Conservation (phyloP, 2,113 vertebrate genomes). For the Smithornis capensis region DNA sequence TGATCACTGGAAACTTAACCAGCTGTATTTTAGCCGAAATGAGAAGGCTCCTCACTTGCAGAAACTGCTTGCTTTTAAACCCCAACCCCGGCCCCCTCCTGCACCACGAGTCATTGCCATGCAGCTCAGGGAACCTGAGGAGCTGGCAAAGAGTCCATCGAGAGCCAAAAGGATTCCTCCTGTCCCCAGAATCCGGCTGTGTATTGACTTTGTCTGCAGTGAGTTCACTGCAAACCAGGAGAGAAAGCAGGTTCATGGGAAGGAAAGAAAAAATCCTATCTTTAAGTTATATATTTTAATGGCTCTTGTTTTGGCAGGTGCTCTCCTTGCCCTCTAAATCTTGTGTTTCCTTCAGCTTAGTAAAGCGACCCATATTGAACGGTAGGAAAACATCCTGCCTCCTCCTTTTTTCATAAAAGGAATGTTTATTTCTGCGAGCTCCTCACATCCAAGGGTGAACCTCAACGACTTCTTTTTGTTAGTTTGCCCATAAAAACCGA, state of each 20-base stretch:
- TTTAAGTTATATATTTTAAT: conserved; percentile 23
- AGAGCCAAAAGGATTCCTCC: neutral
- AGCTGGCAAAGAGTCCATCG: neutral
- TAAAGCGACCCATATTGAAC: conserved; percentile 13
- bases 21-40: neutral
- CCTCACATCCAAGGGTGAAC: conserved; percentile 61
- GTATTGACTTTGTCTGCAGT: conserved; percentile 17
- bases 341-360: conserved; percentile 58
- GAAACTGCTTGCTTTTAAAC: neutral
- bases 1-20: neutral
- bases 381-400: conserved; percentile 29
- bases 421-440: conserved; percentile 70
- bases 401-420: conserved; percentile 70
- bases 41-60: neutral
- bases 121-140: neutral
- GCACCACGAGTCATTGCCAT: neutral
- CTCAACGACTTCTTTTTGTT: conserved; percentile 66
- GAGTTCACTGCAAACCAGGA: conserved; percentile 9
- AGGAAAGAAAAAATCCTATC: neutral
- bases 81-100: neutral
- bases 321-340: conserved; percentile 42
- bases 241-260: conserved; percentile 34
- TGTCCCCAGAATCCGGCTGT: neutral
- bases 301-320: conserved; percentile 60
- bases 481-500: conserved; percentile 68